These are phyloP conservation scores for Hemicrepidius hirtus DNA, from an alignment of 2,888 invertebrate genomes.

Conservation along the genomic window DNA sequence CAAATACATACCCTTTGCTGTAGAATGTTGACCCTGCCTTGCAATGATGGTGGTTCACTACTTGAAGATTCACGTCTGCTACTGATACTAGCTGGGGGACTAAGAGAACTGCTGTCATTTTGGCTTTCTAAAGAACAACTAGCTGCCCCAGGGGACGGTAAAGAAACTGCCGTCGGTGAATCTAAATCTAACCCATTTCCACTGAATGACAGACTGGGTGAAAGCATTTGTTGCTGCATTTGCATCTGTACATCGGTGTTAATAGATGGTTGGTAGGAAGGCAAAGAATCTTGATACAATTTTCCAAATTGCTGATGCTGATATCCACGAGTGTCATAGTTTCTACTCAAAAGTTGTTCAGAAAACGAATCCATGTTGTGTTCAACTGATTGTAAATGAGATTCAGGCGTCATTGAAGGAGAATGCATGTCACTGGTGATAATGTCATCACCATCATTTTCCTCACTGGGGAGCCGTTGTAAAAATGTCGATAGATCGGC, in stretches of 20 bases:
- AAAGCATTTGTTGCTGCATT: slow-evolving; percentile 75
- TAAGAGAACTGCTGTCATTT: slow-evolving; percentile 77
- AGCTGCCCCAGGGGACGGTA: slow-evolving; percentile 87
- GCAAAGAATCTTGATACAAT: slow-evolving; percentile 69
- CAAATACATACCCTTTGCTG: slow-evolving; percentile 89
- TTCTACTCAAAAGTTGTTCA: slow-evolving; percentile 80
- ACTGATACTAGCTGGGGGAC: slow-evolving; percentile 83
- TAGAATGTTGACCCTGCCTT: slow-evolving; percentile 82
- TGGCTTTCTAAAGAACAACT: slow-evolving; percentile 82
- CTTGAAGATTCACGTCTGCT: slow-evolving; percentile 76
- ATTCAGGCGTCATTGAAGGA: slow-evolving; percentile 83
- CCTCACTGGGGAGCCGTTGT: slow-evolving; percentile 79
- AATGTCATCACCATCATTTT: slow-evolving; percentile 78
- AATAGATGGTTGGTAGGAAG: slow-evolving; percentile 68
- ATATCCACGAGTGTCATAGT: slow-evolving; percentile 63
- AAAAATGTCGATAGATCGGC: slow-evolving; percentile 86
- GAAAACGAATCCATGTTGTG: slow-evolving; percentile 82
- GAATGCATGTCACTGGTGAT: slow-evolving; percentile 82
- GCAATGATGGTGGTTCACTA: slow-evolving; percentile 74
- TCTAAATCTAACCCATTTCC: slow-evolving; percentile 81
- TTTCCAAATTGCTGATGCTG: slow-evolving; percentile 68
- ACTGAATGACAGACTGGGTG: slow-evolving; percentile 77
- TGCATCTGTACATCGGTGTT: slow-evolving; percentile 78
- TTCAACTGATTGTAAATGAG: slow-evolving; percentile 72
- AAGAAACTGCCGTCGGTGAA: slow-evolving; percentile 85